Base-by-base conservation (phyloP, 2,797 vertebrate species). In the Megaceryle alcyon region DNA sequence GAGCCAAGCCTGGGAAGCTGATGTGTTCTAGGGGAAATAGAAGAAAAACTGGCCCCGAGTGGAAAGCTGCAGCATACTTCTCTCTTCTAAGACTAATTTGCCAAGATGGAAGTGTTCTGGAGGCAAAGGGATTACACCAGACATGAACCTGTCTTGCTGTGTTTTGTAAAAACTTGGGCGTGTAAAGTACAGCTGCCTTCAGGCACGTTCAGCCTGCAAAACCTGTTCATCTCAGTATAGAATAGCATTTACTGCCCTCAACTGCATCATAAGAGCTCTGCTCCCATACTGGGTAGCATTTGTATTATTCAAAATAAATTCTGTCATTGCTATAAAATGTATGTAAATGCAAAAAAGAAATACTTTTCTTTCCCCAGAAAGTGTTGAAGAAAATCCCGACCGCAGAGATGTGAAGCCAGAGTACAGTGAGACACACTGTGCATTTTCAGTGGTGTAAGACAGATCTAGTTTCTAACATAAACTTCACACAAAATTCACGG, bases 51-150 rank as follows among this genome's bases (percentile, higher is more conserved):
- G 31, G 8, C 48, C 72, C 22, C 1, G 6, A 83, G 56, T 72
- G 43, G 59, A 90, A 93, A 86, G 12, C 63, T 85, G 37, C 71
- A 86, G 48, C 56, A 18, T 14, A 21, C 35, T 81, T 8, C 51
- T 90, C 80, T 37, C 80, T 85, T 87, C 59, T 88, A 37, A 70
- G 51, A 71, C 28, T 44, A 70, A 29, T 93, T 96, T 80, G 82
- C 92, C 57, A 78, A 41, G 91, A 80, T 85, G 63, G 81, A 96
- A 96, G 79, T 57, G 77, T 88, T 96, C 91, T 94, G 70, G 88
- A 94, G 92, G 95, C 82, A 88, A 82, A 92, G 25, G 61, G 94
- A 96, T 95, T 97, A 96, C 92, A 95, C 93, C 85, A 96, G 92
- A 94, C 78, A 9, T 94, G 94, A 96, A 96, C 94, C 92, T 96